Base-by-base conservation (phyloP, 2,113 vertebrate species). In the Macquaria australasica region DNA sequence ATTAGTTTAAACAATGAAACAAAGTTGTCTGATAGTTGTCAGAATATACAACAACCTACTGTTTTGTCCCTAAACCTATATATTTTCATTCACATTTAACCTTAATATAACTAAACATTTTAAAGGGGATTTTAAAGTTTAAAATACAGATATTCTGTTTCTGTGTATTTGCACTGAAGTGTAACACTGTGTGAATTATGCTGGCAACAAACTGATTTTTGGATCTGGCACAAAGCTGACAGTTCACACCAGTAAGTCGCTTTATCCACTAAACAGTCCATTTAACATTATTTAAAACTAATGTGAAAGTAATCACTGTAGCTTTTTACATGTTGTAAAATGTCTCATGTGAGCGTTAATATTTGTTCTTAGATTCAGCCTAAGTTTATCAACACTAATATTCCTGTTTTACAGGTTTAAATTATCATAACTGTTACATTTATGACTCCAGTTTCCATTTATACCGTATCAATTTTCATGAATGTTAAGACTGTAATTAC, bases 161-260 rank as follows among this genome's bases (percentile, higher is more conserved):
- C 10, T 1, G 11, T 21, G 37, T 58, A 48, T 74, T 82, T 74
- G 41, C 15, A 8, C 53, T 60, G 15, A 31, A 1, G 7, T 15
- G 43, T 11, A 28, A 51, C 63, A 69, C 64, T 69, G 64, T 82
- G 81, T 83, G 66, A 83, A 62, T 45, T n/a, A 45, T 6, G 66
- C 0, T n/a, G 9, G 0, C 3, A 1, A 45, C 56, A 83, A 77
- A 56, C 12, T 70, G 8, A 51, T 23, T 28, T 75, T 82, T 31
- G 73, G 80, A 21, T 76, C 55, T 1, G 64, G 55, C 11, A 69
- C 43, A 7, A 62, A 76, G 34, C 34, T 76, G 80, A 62, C 9
- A 1, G 73, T 83, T 71, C 5, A 77, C 56, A 55, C n/a, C 56
- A 53, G 73, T 71, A 45, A 71, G 56, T 83, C 15, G 21, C 9